Base-by-base conservation (phyloP, 2,888 invertebrate species). In the Dynastes tityus region DNA sequence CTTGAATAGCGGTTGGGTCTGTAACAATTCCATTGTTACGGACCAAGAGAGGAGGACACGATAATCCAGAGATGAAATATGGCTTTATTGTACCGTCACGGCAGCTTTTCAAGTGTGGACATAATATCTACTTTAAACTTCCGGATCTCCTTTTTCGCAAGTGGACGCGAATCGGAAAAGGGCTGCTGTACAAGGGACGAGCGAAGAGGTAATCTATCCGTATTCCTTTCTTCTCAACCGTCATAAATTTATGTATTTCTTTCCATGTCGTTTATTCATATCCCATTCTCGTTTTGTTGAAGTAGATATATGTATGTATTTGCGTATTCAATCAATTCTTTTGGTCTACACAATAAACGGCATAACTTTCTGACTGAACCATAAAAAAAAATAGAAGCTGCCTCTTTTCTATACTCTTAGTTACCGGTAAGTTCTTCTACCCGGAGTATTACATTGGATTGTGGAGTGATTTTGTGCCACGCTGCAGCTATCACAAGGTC, bases 61-160 rank as follows among this genome's bases (percentile, higher is more conserved):
- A 65, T 65, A 65, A 65, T 65, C 65, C 45, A 16, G 16, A 22
- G 45, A 65, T 65, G 65, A 65, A 65, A 65, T 65, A 65, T 65
- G 65, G 65, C 45, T 65, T 65, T 65, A 65, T 65, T 65, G 65
- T 65, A 65, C 45, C 40, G 65, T 65, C 65, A 8, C 65, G 65
- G 65, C 64, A 65, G 22, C 65, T 40, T 65, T 65, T 45, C 40
- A 65, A 65, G 40, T 40, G 16, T 45, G 65, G 65, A 45, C 65
- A 40, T 65, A 65, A 65, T 65, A 55, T 55, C 45, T 45, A 29
- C 29, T 65, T 65, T 65, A 65, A 45, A 65, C 65, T 40, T 65
- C 65, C 40, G 16, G 40, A 45, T n/a, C 65, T 37, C 32, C 37
- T 32, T 37, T 37, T n/a, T 11, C 16, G 32, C 32, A 4, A 5